These are phyloP conservation scores for Drosophila paramelanica DNA, from an alignment of 2,888 invertebrate genomes.

Conservation along the genomic window DNA sequence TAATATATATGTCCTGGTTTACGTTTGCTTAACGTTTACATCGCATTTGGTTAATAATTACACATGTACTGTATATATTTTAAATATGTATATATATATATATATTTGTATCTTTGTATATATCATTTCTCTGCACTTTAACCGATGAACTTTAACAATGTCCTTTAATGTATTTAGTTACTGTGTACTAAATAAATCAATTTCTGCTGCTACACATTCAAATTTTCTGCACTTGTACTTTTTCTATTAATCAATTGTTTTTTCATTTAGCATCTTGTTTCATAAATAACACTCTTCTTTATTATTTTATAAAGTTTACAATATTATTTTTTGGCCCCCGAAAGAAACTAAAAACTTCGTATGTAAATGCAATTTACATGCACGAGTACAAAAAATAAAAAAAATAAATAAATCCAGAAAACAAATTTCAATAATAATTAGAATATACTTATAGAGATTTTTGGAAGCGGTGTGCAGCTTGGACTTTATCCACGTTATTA, in stretches of 20 bases:
- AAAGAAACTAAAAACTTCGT: conserved; percentile 80
- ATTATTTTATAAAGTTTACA: conserved; percentile 31
- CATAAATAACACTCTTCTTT: conserved; percentile 54
- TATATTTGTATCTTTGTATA: conserved; percentile 53
- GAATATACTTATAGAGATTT: conserved; percentile 32
- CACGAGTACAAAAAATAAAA: conserved; percentile 39
- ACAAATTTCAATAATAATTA: conserved; percentile 15
- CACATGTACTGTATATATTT: conserved; percentile 51
- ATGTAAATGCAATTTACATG: conserved; percentile 68
- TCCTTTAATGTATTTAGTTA: conserved; percentile 45
- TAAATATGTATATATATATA: conserved; percentile 48
- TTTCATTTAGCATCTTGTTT: conserved; percentile 29
- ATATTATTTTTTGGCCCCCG: conserved; percentile 83
- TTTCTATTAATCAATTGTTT: conserved; percentile 20
- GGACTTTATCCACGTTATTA: conserved; percentile 19
- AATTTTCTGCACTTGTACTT: conserved; percentile 59
- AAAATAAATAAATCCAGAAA: conserved; percentile 1
- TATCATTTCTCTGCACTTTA: conserved; percentile 58
- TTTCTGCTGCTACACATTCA: conserved; percentile 32
- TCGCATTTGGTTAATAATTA: conserved; percentile 63
- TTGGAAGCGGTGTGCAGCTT: conserved; percentile 53
- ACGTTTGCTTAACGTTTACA: conserved; percentile 16
- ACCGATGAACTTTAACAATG: conserved; percentile 84
- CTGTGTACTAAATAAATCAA: conserved; percentile 41
- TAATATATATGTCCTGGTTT: conserved; percentile 46